Conservation (phyloP, 2,113 vertebrate species). For the Semnornis frantzii region DNA sequence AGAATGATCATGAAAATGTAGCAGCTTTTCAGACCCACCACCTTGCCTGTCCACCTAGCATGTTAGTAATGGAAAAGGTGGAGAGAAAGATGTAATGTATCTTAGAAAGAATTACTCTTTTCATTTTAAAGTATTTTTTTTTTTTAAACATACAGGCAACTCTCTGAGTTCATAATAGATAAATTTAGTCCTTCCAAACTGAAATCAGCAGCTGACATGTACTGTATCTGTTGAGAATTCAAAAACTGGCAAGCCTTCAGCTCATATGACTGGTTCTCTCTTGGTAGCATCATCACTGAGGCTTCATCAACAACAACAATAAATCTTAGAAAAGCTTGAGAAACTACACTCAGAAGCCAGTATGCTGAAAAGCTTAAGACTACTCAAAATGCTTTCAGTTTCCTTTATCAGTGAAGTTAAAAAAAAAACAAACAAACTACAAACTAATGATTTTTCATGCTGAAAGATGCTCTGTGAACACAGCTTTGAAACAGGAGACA, state of each 20-base stretch:
- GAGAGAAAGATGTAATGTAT: background rate
- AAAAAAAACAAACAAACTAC: background rate
- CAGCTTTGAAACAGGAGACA: slow-evolving; percentile 19
- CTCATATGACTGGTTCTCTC: background rate
- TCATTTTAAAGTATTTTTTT: background rate
- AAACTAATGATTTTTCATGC: slow-evolving; percentile 7
- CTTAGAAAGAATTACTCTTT: background rate
- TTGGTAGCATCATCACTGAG: background rate
- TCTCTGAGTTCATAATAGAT: background rate
- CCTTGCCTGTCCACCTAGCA: background rate
- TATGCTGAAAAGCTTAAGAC: background rate
- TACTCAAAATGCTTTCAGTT: slow-evolving; percentile 38
- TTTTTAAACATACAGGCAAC: background rate
- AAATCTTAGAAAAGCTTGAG: background rate
- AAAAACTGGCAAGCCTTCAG: background rate
- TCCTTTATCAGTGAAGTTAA: slow-evolving; percentile 13
- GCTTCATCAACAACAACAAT: background rate
- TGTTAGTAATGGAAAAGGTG: background rate
- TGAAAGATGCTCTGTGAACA: slow-evolving; percentile 33
- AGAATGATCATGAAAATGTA: background rate
- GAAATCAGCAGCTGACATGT: background rate
- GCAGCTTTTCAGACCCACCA: background rate
- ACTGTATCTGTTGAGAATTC: background rate
- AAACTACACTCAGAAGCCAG: background rate
- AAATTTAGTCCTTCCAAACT: background rate